Evolutionary conservation across 2,797 vertebrate genomes (phyloP).

Genomic region (Poeciliopsis gracilis): DNA sequence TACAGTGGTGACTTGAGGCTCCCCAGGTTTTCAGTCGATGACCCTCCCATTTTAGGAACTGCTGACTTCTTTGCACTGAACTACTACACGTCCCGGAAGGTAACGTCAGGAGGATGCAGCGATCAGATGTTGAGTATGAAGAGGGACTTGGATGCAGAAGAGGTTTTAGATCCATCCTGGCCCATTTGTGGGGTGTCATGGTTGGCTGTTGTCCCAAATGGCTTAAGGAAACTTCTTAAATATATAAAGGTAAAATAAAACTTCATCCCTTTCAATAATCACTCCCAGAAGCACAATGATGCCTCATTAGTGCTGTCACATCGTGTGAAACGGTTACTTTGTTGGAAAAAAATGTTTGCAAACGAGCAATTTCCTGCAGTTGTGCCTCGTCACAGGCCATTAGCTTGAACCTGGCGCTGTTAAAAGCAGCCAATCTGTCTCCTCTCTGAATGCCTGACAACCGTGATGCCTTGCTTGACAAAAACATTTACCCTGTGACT

Average conservation of each 20-base stretch:
- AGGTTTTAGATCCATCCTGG: constrained; percentile 83
- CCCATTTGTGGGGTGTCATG: constrained; percentile 74
- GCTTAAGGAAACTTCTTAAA: constrained; percentile 81
- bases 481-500: constrained; percentile 69
- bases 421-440: constrained; percentile 70
- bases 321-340: constrained; percentile 74
- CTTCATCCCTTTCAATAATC: constrained; percentile 55
- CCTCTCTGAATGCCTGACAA: constrained; percentile 75
- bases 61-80: constrained; percentile 88
- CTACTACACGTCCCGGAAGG: constrained; percentile 84
- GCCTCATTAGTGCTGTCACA: constrained; percentile 78
- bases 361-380: constrained; percentile 77
- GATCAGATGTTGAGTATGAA: constrained; percentile 52
- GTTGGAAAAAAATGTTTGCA: constrained; percentile 70
- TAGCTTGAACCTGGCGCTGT: constrained; percentile 67
- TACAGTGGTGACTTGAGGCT: constrained; percentile 67
- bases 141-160: constrained; percentile 67
- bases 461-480: constrained; percentile 62
- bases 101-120: constrained; percentile 60
- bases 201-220: constrained; percentile 81
- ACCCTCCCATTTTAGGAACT: constrained; percentile 77
- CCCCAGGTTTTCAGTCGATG: constrained; percentile 78
- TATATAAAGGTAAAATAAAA: constrained; percentile 82
- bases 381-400: constrained; percentile 76
- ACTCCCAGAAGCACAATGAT: constrained; percentile 70